Evolutionary conservation across 1,140 invertebrate genomes (phyloP).

Genomic region (Rhysida immarginata): DNA sequence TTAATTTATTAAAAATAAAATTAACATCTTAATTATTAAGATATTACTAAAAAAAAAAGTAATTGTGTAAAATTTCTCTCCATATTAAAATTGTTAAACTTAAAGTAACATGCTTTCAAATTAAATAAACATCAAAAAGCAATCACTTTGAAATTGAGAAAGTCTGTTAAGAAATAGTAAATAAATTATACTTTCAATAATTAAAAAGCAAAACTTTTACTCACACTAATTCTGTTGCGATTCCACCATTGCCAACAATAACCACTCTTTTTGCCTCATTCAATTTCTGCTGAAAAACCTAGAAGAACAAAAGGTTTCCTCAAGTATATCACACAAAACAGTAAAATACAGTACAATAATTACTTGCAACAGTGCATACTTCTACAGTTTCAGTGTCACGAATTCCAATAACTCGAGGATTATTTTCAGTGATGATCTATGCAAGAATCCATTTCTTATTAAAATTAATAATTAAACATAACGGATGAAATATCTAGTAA

Average conservation of each 20-base stretch:
- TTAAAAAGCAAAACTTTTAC: constrained; percentile 4
- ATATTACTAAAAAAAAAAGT: no score
- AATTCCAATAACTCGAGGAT: constrained; percentile 63
- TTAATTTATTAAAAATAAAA: no score
- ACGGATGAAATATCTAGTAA: neutral
- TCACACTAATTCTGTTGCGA: constrained; percentile 82
- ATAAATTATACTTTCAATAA: no score
- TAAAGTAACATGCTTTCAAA: no score
- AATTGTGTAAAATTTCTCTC: no score
- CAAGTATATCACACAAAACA: neutral
- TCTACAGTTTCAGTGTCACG: constrained; percentile 87
- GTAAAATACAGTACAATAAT: neutral
- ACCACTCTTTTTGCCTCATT: constrained; percentile 49
- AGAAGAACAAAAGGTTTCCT: constrained; percentile 8
- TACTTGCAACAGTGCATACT: constrained; percentile 17
- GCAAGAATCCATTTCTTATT: constrained; percentile 3
- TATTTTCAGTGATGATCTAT: constrained; percentile 32
- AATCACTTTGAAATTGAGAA: no score
- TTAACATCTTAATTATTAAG: no score
- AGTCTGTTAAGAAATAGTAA: no score
- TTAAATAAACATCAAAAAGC: no score
- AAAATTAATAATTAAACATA: neutral
- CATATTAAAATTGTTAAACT: no score
- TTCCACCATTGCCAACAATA: constrained; percentile 91
- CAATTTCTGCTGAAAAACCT: constrained; percentile 56